Conservation (phyloP, 2,113 vertebrate genomes). For the Thinocorus orbignyianus region DNA sequence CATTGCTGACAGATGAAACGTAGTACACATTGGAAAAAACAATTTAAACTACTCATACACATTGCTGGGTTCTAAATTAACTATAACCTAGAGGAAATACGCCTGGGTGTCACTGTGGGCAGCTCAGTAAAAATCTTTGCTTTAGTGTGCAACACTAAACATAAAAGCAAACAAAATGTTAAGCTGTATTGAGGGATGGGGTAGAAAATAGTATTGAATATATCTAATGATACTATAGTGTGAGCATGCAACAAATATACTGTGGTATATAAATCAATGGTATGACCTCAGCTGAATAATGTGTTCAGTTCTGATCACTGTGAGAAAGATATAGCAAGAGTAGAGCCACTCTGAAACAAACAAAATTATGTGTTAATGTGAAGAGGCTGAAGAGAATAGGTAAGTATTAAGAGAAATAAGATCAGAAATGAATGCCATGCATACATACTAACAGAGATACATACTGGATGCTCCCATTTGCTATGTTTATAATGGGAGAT, state of each 20-base stretch:
- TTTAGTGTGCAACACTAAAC: background rate
- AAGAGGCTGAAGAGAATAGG: background rate
- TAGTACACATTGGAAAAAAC: background rate
- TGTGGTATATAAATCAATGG: background rate
- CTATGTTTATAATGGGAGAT: background rate
- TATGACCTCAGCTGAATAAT: background rate
- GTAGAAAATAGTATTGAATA: background rate
- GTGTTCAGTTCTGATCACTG: background rate
- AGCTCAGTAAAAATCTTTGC: background rate
- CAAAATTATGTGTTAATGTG: background rate
- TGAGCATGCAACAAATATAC: background rate
- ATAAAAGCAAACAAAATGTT: constrained; percentile 19
- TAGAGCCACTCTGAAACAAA: background rate
- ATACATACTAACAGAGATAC: background rate
- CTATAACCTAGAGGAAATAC: constrained; percentile 41
- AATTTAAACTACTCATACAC: constrained; percentile 38
- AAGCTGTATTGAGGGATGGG: background rate
- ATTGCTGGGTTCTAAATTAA: constrained; percentile 48
- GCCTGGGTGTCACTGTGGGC: background rate
- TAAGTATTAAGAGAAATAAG: background rate
- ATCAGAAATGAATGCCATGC: background rate
- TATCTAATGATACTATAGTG: background rate
- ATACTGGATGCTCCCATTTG: background rate
- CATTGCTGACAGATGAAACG: constrained; percentile 30
- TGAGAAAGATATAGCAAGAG: background rate